Evolutionary conservation across 2,797 vertebrate species (phyloP), one percentile per base, ranked within the genome.

Genomic region (Hylomyscus alleni): DNA sequence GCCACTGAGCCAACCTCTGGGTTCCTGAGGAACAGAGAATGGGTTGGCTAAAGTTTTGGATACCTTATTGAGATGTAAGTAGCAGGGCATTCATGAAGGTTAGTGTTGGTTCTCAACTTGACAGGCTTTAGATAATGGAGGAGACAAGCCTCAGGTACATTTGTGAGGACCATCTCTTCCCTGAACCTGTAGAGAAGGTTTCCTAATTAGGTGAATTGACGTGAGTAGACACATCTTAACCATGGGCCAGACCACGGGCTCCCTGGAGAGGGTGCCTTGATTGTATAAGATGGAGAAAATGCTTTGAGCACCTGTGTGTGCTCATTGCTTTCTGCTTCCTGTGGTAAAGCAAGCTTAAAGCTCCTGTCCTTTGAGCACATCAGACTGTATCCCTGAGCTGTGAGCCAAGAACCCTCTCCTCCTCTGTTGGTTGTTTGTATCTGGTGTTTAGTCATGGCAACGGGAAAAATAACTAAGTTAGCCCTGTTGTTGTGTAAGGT

Each of bases 221-320:
- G 3, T 60, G 56, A 44, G 14, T 24, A 60, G 37, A 60, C 13
- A 26, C 3, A 26, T 82, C 54, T 82, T 58, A 24, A 82, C n/a
- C 34, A 26, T 11, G 13, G 56, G 12, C 24, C 6, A 20, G 22
- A 24, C 22, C 44, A 44, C 6, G 44, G 13, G 20, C n/a, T 56
- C 34, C 52, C 78, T 7, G 22, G 13, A 15, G 24, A 17, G 56
- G 7, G 56, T 44, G 17, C 24, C 81, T 40, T 37, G n/a, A 26
- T n/a, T 37, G 22, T n/a, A 56, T 24, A 15, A n/a, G 4, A 81
- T 4, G 2, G 22, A 40, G 54, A 2, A 60, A 60, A 6, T 60
- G n/a, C 0, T 1, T 24, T 60, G 12, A 60, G 6, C 3, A 6
- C n/a, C 26, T 2, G 1, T 14, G 13, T 60, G 12, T 14, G 8